phyloP scores from a whole-genome alignment of 2,797 vertebrate species.

The Hafferia zeledoni region DNA sequence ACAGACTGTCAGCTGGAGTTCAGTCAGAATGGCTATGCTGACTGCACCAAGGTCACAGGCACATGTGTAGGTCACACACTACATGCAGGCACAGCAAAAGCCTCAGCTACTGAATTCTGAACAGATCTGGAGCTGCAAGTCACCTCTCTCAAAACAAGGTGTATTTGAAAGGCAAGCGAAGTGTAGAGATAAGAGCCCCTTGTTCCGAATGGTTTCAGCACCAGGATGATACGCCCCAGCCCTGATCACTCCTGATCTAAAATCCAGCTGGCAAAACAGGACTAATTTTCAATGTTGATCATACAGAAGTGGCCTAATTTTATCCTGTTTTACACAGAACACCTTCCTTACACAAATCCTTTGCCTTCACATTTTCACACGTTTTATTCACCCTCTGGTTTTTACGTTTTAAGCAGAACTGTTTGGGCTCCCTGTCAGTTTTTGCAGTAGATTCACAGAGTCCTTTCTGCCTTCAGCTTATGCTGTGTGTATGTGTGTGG shows the following conservation, averaged over 20 bases:
- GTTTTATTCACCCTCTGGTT: background rate
- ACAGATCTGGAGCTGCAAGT: background rate
- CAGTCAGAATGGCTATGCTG: background rate
- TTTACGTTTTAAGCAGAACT: background rate
- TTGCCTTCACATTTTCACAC: background rate
- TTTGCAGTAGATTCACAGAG: background rate
- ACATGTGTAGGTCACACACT: background rate
- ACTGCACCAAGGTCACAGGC: constrained; percentile 39
- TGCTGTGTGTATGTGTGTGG: no score
- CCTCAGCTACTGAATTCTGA: background rate
- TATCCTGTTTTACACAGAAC: background rate
- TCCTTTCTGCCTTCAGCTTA: background rate
- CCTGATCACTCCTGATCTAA: background rate
- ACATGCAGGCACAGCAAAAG: background rate
- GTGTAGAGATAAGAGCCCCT: background rate
- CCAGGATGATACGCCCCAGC: background rate
- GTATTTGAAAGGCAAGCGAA: background rate
- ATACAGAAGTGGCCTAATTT: background rate
- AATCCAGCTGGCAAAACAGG: background rate
- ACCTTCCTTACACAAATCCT: background rate
- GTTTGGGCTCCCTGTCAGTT: background rate
- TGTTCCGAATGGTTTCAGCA: background rate
- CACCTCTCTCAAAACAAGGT: background rate
- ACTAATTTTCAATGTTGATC: background rate
- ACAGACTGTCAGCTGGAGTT: constrained; percentile 43